Conservation (phyloP, 2,113 vertebrate species). For the Cisticola juncidis region DNA sequence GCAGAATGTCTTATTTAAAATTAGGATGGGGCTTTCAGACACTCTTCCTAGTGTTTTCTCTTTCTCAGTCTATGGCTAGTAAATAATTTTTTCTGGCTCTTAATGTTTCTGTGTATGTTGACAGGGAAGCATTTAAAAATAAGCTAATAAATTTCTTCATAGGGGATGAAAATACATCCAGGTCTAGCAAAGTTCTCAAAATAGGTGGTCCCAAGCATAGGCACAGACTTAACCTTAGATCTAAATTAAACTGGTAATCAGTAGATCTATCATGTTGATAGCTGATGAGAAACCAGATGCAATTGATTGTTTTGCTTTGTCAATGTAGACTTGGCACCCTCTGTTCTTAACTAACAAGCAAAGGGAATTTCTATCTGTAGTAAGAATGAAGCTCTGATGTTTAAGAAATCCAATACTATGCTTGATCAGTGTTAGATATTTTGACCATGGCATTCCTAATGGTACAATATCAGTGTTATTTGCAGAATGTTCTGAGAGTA, state of each 20-base stretch:
- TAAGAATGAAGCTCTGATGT: neutral
- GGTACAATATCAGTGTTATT: neutral
- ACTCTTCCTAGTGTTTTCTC: neutral
- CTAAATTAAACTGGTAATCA: neutral
- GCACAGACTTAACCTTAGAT: neutral
- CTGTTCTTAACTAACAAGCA: neutral
- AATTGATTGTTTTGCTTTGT: neutral
- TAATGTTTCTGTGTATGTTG: neutral
- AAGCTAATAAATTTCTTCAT: neutral
- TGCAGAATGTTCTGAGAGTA: neutral
- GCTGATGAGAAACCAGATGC: neutral
- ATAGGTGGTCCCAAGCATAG: neutral
- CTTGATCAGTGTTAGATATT: neutral
- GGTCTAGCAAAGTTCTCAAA: neutral
- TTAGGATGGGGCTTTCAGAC: neutral
- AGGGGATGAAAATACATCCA: neutral
- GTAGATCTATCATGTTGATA: neutral
- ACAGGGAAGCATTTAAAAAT: neutral
- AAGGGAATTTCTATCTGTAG: neutral
- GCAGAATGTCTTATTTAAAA: neutral
- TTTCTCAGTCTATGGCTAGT: neutral
- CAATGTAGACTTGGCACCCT: accelerated
- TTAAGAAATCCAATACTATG: neutral
- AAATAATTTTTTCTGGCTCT: neutral
- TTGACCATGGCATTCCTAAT: neutral